phyloP scores from a whole-genome alignment of 2,113 vertebrate species.

The Micromys minutus region DNA sequence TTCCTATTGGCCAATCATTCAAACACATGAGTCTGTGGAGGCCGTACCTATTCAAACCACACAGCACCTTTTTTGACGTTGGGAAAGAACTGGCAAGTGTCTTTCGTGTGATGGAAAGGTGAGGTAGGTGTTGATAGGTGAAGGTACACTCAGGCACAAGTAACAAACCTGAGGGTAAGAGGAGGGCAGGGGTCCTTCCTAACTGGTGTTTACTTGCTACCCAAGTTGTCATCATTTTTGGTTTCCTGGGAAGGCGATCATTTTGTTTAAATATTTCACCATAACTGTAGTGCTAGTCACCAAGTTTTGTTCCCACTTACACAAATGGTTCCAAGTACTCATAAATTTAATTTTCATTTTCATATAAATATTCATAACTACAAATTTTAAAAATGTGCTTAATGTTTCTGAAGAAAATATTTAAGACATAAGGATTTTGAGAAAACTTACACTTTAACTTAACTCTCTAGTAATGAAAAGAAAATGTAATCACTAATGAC shows the following conservation, averaged over 20 bases:
- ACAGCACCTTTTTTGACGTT: neutral
- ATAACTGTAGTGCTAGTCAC: neutral
- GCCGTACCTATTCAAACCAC: neutral
- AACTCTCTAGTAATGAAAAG: neutral
- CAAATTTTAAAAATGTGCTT: conserved; percentile 13
- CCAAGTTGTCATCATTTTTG: neutral
- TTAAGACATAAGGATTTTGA: neutral
- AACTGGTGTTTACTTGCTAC: neutral
- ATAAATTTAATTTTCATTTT: neutral
- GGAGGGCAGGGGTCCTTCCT: neutral
- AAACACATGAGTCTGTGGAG: neutral
- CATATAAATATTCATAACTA: conserved; percentile 8
- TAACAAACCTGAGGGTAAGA: neutral
- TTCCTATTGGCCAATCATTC: neutral
- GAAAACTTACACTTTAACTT: neutral
- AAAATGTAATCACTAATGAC: neutral
- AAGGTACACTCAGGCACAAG: neutral
- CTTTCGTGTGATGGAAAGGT: neutral
- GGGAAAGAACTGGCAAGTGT: neutral
- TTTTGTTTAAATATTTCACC: neutral
- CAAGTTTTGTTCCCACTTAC: neutral
- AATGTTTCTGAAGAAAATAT: conserved; percentile 47
- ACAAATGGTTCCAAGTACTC: neutral
- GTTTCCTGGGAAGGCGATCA: neutral
- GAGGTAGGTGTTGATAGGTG: neutral